Evolutionary conservation across 2,113 vertebrate species (phyloP).

Genomic region (Istiophorus platypterus): DNA sequence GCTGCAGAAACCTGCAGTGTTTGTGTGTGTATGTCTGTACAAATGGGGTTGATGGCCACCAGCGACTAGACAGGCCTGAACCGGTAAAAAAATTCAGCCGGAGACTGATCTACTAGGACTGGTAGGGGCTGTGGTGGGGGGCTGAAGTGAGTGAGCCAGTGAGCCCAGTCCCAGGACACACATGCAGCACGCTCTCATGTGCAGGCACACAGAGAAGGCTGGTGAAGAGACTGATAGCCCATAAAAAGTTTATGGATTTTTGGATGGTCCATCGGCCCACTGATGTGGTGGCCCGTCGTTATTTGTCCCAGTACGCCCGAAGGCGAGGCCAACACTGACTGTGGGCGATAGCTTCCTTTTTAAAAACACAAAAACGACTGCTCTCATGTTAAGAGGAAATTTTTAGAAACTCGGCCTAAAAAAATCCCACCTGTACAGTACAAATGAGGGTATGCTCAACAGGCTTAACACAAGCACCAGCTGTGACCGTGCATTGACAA

Average conservation of each 20-base stretch:
- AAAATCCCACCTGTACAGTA: constrained; percentile 50
- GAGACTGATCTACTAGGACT: no score
- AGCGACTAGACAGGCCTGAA: constrained; percentile 19
- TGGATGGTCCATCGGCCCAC: no score
- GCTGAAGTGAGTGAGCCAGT: no score
- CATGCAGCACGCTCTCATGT: no score
- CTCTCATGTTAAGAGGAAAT: not conserved
- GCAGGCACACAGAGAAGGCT: no score
- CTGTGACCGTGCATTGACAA: constrained; percentile 28
- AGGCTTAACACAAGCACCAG: constrained; percentile 51
- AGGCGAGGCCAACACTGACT: not conserved
- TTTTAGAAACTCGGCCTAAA: not conserved
- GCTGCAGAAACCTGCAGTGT: constrained; percentile 35
- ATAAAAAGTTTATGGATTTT: no score
- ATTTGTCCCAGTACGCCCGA: no score
- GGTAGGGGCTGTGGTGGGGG: no score
- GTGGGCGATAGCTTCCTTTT: constrained; percentile 37
- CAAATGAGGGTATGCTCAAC: constrained; percentile 52
- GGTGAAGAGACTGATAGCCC: no score
- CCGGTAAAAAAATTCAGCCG: no score
- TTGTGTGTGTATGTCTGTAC: not conserved
- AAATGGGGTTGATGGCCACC: constrained; percentile 21
- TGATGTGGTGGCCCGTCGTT: no score
- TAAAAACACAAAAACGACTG: constrained; percentile 32
- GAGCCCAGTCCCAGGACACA: no score